phyloP scores from a whole-genome alignment of 2,113 vertebrate genomes.

The Cyprinus carpio region DNA sequence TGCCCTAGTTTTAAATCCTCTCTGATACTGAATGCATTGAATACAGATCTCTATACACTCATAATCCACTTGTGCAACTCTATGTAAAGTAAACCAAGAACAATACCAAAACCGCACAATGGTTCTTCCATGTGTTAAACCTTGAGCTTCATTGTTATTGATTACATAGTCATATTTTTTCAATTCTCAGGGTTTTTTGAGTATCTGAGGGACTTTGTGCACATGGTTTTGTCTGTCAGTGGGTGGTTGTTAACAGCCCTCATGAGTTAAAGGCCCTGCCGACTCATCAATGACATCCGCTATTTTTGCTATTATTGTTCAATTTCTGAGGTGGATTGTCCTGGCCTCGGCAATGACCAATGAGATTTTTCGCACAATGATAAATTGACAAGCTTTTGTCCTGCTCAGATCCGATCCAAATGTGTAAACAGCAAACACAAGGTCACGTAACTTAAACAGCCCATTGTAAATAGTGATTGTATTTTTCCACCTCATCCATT shows the following conservation, averaged over 20 bases:
- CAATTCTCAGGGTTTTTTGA: background rate
- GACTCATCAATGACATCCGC: background rate
- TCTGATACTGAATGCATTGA: conserved; percentile 21
- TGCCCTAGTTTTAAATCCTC: conserved; percentile 25
- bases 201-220: background rate
- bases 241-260: conserved; percentile 9
- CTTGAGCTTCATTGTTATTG: background rate
- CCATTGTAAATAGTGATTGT: background rate
- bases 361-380: background rate
- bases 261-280: background rate
- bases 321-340: background rate
- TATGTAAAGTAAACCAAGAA: background rate
- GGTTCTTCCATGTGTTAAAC: background rate
- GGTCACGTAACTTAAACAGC: too few relatives aligned
- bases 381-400: background rate
- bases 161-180: background rate
- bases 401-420: background rate
- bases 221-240: background rate
- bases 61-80: background rate
- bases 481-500: background rate
- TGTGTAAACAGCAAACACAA: background rate
- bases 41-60: background rate
- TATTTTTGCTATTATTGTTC: background rate
- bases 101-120: background rate
- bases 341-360: background rate